Base-by-base conservation (phyloP, 2,888 invertebrate genomes). In the Leptarthrus brevirostris region DNA sequence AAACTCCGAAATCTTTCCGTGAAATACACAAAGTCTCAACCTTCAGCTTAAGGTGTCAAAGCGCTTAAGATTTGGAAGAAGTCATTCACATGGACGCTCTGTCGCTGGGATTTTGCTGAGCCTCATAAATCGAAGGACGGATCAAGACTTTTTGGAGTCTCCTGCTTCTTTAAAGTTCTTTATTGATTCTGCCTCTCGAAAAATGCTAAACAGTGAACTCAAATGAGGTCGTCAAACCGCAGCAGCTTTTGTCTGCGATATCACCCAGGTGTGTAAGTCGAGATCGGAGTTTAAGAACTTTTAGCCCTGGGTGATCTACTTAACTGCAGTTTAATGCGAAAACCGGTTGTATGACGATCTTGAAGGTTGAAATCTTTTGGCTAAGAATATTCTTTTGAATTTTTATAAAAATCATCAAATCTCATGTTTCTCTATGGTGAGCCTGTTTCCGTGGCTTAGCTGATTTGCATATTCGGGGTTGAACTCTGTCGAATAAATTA, bases 221-320 rank as follows among this genome's bases (percentile, higher is more conserved):
- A 16, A 64, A 64, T 47, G 44, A 64, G 64, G 64, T 64, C 64
- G 24, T 64, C 47, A 64, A 64, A 64, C 64, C 44, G 64, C 24
- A 20, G 6, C 14, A 64, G 44, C 40, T 64, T 26, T 16, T 14
- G 24, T 24, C 3, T 64, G 64, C 64, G 44, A 24, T 26, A 16
- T 44, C n/a, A 12, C 34, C 14, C 58, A 58, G 58, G 58, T 58
- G 58, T 36, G 34, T 16, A 36, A 12, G 8, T 12, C 8, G 3
- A 12, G 40, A 40, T 40, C n/a, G 6, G 40, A 12, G 40, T 40
- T 8, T 40, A 5, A 47, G 47, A 64, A 64, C 44, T 64, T 64
- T 58, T 58, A 40, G 58, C 58, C 58, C 64, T n/a, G 24, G 47
- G 47, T 64, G 64, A 64, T 64, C 64, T 64, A 64, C 64, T 64